These are phyloP conservation scores for Lathamus discolor DNA, from an alignment of 2,113 vertebrate genomes.

Conservation along the genomic window DNA sequence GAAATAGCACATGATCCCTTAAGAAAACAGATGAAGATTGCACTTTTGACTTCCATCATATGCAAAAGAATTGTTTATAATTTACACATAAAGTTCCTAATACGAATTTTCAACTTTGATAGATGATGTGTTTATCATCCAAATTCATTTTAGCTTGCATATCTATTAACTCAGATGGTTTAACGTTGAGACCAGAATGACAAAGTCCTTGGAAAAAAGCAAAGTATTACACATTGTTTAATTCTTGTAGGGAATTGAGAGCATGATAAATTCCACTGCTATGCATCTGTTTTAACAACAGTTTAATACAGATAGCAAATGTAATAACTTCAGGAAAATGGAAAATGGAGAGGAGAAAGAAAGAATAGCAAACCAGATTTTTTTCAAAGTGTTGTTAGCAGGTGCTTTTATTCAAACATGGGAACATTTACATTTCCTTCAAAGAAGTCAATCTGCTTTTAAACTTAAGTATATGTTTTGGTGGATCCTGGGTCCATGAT, in stretches of 20 bases:
- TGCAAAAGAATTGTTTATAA: not conserved
- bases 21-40: not conserved
- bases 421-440: not conserved
- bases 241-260: not conserved
- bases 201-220: not conserved
- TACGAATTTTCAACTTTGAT: not conserved
- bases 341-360: not conserved
- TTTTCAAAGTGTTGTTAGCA: not conserved
- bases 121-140: not conserved
- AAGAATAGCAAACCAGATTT: not conserved
- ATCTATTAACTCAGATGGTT: conserved; percentile 26
- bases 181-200: conserved; percentile 28
- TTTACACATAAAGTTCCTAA: not conserved
- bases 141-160: conserved; percentile 11
- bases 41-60: not conserved
- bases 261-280: conserved; percentile 1
- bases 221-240: not conserved
- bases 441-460: not conserved
- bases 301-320: conserved; percentile 12
- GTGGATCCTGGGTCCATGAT: not conserved
- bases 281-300: not conserved
- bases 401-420: not conserved
- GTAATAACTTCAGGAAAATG: not conserved
- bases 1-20: not conserved
- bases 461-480: not conserved